Evolutionary conservation across 2,888 invertebrate genomes (phyloP).

Genomic region (Nomada fabriciana): DNA sequence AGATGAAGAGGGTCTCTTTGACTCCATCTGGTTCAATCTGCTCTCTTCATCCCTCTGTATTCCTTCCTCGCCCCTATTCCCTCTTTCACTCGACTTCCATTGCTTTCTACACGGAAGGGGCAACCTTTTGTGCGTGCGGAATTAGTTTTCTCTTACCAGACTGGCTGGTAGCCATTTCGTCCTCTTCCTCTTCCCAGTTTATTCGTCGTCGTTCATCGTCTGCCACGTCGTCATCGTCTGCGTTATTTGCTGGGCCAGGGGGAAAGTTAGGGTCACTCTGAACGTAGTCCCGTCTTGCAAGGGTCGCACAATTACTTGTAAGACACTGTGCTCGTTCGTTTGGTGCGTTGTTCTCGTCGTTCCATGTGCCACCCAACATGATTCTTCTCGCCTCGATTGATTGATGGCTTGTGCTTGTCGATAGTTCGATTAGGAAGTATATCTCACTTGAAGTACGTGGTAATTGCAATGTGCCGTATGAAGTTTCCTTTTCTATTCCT

Average conservation of each 20-base stretch:
- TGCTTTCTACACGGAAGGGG: constrained; percentile 56
- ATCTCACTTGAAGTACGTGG: no score
- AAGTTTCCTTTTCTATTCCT: not conserved
- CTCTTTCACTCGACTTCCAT: constrained; percentile 23
- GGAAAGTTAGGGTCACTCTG: constrained; percentile 40
- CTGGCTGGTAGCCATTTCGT: constrained; percentile 55
- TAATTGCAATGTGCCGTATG: no score
- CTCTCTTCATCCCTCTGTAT: constrained; percentile 43
- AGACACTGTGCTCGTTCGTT: constrained; percentile 5
- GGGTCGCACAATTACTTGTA: not conserved
- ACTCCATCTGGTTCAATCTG: constrained; percentile 51
- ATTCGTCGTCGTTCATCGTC: constrained; percentile 31
- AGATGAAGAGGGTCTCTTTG: constrained; percentile 23
- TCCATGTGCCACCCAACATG: not conserved
- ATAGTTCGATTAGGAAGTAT: constrained; percentile 5
- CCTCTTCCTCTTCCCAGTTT: constrained; percentile 51
- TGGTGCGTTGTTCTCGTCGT: not conserved
- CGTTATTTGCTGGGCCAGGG: constrained; percentile 65
- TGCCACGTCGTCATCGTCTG: constrained; percentile 27
- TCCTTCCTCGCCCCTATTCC: constrained; percentile 30
- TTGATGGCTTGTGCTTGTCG: constrained; percentile 3
- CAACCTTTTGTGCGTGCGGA: constrained; percentile 72
- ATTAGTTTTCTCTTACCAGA: constrained; percentile 69
- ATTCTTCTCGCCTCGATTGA: constrained; percentile 2
- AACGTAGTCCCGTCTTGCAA: not conserved